A percentile compares a stretch with the other conserved stretches of the same genome.
Conservation (phyloP, 1,140 invertebrate species). For the Tetragnatha versicolor region DNA sequence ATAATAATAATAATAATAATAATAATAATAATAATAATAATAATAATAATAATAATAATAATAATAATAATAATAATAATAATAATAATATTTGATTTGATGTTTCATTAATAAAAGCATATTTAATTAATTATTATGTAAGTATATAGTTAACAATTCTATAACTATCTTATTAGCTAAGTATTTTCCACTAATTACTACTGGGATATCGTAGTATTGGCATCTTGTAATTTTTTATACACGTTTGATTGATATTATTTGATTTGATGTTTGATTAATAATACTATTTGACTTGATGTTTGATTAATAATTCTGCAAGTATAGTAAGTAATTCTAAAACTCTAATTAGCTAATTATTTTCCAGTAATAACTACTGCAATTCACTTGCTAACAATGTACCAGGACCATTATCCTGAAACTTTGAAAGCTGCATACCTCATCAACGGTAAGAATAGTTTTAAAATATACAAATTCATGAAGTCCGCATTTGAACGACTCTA, state of each 20-base stretch:
- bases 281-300: neutral
- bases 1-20: too few relatives aligned
- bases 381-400: slow-evolving; percentile 44
- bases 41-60: too few relatives aligned
- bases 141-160: too few relatives aligned
- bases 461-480: too few relatives aligned
- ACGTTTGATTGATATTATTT: neutral
- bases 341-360: neutral
- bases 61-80: too few relatives aligned
- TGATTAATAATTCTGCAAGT: neutral
- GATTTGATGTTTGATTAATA: neutral
- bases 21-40: too few relatives aligned
- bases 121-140: too few relatives aligned
- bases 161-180: too few relatives aligned
- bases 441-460: too few relatives aligned
- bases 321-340: neutral
- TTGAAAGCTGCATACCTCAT: slow-evolving; percentile 41
- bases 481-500: too few relatives aligned
- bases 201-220: neutral
- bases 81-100: too few relatives aligned
- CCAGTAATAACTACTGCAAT: slow-evolving; percentile 37
- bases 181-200: neutral
- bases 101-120: too few relatives aligned
- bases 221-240: neutral
- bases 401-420: slow-evolving; percentile 44